Percentiles rank a stretch among this genome's conserved stretches.
These are phyloP conservation scores for Ganaspis sp. DNA, from an alignment of 1,140 invertebrate species.

Conservation along the genomic window DNA sequence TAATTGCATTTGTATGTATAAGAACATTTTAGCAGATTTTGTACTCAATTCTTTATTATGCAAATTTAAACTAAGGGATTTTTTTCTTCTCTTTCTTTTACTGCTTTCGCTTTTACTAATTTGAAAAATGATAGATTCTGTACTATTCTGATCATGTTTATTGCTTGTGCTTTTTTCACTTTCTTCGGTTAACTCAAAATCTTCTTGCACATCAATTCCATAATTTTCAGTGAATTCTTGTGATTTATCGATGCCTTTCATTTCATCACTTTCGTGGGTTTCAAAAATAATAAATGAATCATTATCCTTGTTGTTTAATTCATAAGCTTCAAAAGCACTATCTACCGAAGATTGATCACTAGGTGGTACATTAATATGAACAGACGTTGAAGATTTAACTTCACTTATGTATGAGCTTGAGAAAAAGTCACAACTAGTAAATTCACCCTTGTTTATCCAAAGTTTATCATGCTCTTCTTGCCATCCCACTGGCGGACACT, in stretches of 20 bases:
- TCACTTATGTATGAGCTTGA: conserved; percentile 58
- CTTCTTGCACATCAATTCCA: conserved; percentile 29
- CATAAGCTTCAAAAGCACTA: conserved; percentile 66
- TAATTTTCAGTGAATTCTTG: not conserved
- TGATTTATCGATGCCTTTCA: not conserved
- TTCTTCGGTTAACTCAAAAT: conserved; percentile 37
- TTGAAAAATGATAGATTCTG: conserved; percentile 59
- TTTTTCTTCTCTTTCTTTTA: conserved; percentile 43
- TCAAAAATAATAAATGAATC: conserved; percentile 81
- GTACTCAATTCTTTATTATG: conserved; percentile 45
- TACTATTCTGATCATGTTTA: not conserved
- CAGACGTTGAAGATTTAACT: conserved; percentile 55
- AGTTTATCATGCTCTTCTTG: conserved; percentile 87
- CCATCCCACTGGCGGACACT: conserved; percentile 92
- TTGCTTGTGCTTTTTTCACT: conserved; percentile 41
- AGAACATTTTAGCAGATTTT: conserved; percentile 80
- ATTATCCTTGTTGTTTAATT: conserved; percentile 65
- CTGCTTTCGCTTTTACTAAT: conserved; percentile 31
- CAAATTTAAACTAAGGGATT: conserved; percentile 64
- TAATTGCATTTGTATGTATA: conserved; percentile 98
- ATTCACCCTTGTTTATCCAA: conserved; percentile 75
- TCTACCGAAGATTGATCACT: conserved; percentile 63
- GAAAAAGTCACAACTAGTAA: conserved; percentile 62
- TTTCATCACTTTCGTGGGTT: conserved; percentile 44
- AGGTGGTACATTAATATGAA: conserved; percentile 62